Base-by-base conservation (phyloP, 2,888 invertebrate genomes). In the Vesta saturnalis region DNA sequence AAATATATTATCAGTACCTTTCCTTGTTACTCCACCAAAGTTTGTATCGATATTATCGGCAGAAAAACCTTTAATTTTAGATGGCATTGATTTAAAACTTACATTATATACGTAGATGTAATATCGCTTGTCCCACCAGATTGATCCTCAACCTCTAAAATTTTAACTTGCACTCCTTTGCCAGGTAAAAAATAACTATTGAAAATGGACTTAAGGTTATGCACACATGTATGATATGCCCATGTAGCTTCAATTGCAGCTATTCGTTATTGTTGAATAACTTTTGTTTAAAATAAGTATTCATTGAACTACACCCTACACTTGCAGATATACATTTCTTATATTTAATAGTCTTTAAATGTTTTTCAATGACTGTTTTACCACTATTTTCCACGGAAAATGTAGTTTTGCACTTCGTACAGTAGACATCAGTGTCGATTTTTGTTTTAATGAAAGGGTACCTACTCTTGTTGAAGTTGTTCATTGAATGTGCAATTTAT, bases 21-120 rank as follows among this genome's bases (percentile, higher is more conserved):
- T 59, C 61, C 60, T 55, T 39, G 22, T 23, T 23, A 35, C 49
- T 39, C 67, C 64, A 21, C 55, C 64, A 58, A 70, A 67, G 60
- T 70, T 70, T 19, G 64, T 60, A 47, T 70, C 63, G 3, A 61
- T 64, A 15, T 64, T 67, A 22, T 67, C 57, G 12, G 60, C 64
- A 35, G 46, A 59, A 46, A 64, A 49, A 14, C 64, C 64, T 15
- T 65, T 16, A 23, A 60, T 35, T 23, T 60, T 69, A 8, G 55
- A 18, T 22, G 8, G 18, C 52, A 1, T 12, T 67, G 21, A 52
- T 23, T 61, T 54, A 61, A 30, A 10, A 43, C 57, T 30, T 52
- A 30, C 15, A 61, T 39, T 16, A 64, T 49, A 57, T 63, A 64
- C 22, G 46, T 30, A 16, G 49, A 30, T n/a, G 64, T 14, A 22